phyloP scores from a whole-genome alignment of 2,113 vertebrate genomes.

The Tachysurus fulvidraco region DNA sequence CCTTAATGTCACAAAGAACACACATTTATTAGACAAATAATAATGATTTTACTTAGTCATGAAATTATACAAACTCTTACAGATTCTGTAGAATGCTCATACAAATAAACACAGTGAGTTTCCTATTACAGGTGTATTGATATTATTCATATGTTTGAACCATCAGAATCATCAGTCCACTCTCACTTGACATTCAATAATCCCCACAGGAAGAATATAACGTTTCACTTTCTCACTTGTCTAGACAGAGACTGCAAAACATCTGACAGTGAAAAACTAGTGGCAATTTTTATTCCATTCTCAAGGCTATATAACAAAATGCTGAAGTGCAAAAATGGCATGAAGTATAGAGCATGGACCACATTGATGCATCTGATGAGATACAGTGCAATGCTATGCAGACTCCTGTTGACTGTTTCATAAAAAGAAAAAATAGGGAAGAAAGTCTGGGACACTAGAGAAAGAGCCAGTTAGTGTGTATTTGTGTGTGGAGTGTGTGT shows the following conservation, averaged over 20 bases:
- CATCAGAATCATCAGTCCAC: not conserved
- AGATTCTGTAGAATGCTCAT: not conserved
- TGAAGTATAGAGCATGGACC: slow-evolving; percentile 11
- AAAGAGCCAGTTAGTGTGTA: not conserved
- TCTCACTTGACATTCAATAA: not conserved
- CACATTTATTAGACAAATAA: not conserved
- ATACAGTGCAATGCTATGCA: slow-evolving; percentile 40
- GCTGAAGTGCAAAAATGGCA: slow-evolving; percentile 36
- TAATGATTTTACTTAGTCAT: not conserved
- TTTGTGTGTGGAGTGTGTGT: not conserved
- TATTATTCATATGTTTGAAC: not conserved
- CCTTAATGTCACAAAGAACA: not conserved
- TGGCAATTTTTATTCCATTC: not conserved
- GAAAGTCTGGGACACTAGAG: slow-evolving; percentile 26
- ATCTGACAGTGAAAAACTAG: slow-evolving; percentile 1
- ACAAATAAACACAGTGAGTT: not conserved
- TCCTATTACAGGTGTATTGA: slow-evolving; percentile 3
- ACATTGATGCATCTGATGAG: slow-evolving; percentile 9
- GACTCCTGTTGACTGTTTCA: slow-evolving; percentile 28
- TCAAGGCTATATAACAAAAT: not conserved
- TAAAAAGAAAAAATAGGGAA: slow-evolving; percentile 5
- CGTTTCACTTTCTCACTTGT: not conserved
- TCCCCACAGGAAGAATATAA: not conserved
- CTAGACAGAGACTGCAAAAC: slow-evolving; percentile 22
- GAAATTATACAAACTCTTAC: not conserved